These are phyloP conservation scores for Aegithalos caudatus DNA, from an alignment of 2,113 vertebrate genomes.

Conservation along the genomic window DNA sequence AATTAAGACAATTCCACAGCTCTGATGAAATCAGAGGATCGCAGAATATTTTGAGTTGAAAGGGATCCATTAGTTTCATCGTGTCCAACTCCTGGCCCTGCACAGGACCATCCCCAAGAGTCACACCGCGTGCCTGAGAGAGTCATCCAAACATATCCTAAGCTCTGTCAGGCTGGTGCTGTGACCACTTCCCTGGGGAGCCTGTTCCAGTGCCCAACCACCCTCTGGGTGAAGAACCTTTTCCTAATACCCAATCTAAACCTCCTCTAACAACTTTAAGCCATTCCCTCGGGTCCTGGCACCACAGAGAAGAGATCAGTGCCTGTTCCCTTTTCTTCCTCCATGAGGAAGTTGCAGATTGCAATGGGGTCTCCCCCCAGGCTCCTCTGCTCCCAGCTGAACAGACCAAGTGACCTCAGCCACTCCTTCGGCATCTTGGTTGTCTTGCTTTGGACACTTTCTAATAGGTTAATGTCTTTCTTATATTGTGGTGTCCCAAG, in stretches of 20 bases:
- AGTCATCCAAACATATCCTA: fast-evolving
- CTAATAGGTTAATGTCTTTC: neutral
- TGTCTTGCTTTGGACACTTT: neutral
- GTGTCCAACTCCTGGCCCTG: neutral
- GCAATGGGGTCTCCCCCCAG: fast-evolving
- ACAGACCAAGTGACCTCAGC: neutral
- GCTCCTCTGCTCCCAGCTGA: neutral
- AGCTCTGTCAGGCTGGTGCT: neutral
- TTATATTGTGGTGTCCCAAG: neutral
- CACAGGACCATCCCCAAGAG: neutral
- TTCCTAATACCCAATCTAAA: fast-evolving
- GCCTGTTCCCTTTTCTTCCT: neutral
- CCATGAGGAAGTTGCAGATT: neutral
- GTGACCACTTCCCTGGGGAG: neutral
- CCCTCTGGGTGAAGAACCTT: neutral
- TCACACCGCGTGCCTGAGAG: neutral
- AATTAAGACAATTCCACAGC: fast-evolving
- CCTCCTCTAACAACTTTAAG: neutral
- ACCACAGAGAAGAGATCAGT: neutral
- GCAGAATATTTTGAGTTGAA: neutral
- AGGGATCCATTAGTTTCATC: neutral
- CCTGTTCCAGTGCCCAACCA: neutral
- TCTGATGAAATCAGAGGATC: neutral
- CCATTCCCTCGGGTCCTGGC: neutral
- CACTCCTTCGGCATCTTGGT: neutral